Conservation (phyloP, 2,888 invertebrate species). For the Syritta pipiens region DNA sequence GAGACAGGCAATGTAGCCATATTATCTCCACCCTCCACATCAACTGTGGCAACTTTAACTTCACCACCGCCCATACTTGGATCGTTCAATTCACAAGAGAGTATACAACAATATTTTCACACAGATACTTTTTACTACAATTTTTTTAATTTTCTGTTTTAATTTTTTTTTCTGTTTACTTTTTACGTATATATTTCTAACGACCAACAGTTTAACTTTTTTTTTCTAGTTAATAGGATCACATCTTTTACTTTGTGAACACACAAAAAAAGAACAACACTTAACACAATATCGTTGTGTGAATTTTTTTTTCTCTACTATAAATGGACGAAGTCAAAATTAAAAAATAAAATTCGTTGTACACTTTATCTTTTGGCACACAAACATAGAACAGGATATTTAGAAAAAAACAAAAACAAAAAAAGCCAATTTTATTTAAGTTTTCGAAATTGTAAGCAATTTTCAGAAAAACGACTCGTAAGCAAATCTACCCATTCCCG, state of each 20-base stretch:
- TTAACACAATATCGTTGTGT: background rate
- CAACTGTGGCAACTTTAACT: constrained; percentile 93
- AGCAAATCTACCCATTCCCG: constrained; percentile 48
- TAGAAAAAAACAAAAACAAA: constrained; percentile 24
- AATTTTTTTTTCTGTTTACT: constrained; percentile 4
- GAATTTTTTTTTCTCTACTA: constrained; percentile 3
- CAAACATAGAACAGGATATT: constrained; percentile 18
- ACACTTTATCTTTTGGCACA: constrained; percentile 23
- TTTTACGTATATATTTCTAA: no score
- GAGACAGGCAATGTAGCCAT: constrained; percentile 94
- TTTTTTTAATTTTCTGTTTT: background rate
- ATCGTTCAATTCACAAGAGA: constrained; percentile 1
- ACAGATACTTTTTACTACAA: background rate
- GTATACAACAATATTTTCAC: background rate
- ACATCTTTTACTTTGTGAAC: no score
- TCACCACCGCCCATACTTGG: constrained; percentile 84
- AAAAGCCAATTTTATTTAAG: constrained; percentile 16
- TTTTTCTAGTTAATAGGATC: constrained; percentile 51
- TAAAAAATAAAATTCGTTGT: constrained; percentile 54
- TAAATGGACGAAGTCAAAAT: constrained; percentile 45
- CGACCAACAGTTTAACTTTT: constrained; percentile 3
- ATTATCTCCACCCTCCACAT: constrained; percentile 91
- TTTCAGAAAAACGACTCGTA: constrained; percentile 20
- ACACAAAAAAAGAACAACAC: no score
- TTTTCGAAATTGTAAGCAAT: constrained; percentile 52